Base-by-base conservation (phyloP, 2,797 vertebrate genomes). In the Channallabes apus region DNA sequence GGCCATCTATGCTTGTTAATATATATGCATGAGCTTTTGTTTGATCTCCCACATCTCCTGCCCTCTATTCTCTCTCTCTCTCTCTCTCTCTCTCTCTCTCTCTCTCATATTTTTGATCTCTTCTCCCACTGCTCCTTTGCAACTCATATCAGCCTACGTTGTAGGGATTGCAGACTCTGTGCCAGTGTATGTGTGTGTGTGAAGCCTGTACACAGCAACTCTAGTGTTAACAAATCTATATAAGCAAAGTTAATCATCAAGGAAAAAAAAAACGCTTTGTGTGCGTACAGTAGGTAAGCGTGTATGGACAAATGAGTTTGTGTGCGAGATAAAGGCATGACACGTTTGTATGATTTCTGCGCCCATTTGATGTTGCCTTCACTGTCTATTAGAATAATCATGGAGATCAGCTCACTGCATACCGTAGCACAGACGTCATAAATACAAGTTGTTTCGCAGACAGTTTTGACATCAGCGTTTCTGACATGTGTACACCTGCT, bases 11-110 rank as follows among this genome's bases (percentile, higher is more conserved):
- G 35, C 54, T 62, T 32, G 82, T 76, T 73, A 65, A 32, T 78
- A 14, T 78, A 67, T 84, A 76, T 58, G 62, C 35, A 78, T 38
- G 73, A 64, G 72, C 32, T 38, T 58, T 41, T 80, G 65, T 80
- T 85, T 62, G 61, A 80, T 73, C 78, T 85, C 41, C 54, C 29
- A 67, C 20, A 67, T 77, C 59, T 56, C 61, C 73, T 65, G 56
- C 18, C 61, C 41, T 64, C 71, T 15, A 62, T 75, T 73, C 56
- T 84, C 51, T 3, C 5, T 4, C 20, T 69, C 56, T 84, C 29
- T 59, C 78, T 22, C 20, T 32, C 32, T 32, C 32, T 32, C 32
- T 32, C 68, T 69, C 32, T 11, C 22, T 20, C 82, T 27, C 41
- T 22, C 18, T 5, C 46, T 35, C 3, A 32, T 35, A 38, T 46